These are phyloP conservation scores for Pristionchus fissidentatus DNA, from an alignment of 2,888 invertebrate species.

Conservation along the genomic window DNA sequence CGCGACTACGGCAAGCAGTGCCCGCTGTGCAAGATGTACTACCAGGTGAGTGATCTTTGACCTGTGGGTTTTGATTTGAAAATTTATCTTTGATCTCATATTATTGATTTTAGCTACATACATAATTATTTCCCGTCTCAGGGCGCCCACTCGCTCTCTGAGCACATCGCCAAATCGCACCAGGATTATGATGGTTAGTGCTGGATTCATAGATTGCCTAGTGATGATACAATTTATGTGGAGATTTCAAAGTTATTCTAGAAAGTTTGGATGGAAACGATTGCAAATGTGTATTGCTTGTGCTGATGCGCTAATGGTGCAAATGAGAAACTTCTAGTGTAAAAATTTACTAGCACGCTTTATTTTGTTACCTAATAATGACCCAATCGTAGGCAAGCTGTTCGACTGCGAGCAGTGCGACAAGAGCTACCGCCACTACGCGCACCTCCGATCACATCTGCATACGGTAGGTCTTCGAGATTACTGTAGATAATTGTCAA, in stretches of 20 bases:
- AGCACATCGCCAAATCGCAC: slow-evolving; percentile 22
- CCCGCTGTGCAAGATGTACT: slow-evolving; percentile 39
- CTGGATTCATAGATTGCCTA: background rate
- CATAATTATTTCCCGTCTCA: too few species aligned
- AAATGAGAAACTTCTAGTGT: too few species aligned
- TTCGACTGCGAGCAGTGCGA: slow-evolving; percentile 25
- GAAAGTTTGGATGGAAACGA: too few species aligned
- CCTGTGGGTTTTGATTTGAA: too few species aligned
- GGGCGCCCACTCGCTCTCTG: slow-evolving; percentile 40
- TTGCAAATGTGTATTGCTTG: too few species aligned
- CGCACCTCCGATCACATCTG: slow-evolving; percentile 19
- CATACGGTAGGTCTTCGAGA: slow-evolving; percentile 1
- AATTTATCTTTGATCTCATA: too few species aligned
- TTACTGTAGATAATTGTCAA: background rate
- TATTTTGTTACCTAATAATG: too few species aligned
- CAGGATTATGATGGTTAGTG: background rate
- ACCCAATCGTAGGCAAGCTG: slow-evolving; percentile 3
- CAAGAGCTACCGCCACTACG: slow-evolving; percentile 40
- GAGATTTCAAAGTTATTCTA: too few species aligned
- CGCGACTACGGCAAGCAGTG: slow-evolving; percentile 42
- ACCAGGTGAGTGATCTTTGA: background rate
- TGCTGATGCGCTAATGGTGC: too few species aligned
- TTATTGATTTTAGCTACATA: too few species aligned
- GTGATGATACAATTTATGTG: background rate
- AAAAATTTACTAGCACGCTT: too few species aligned